Evolutionary conservation across 1,140 invertebrate species (phyloP), one percentile per base, ranked within the genome.

Genomic region (Penaeus chinensis): DNA sequence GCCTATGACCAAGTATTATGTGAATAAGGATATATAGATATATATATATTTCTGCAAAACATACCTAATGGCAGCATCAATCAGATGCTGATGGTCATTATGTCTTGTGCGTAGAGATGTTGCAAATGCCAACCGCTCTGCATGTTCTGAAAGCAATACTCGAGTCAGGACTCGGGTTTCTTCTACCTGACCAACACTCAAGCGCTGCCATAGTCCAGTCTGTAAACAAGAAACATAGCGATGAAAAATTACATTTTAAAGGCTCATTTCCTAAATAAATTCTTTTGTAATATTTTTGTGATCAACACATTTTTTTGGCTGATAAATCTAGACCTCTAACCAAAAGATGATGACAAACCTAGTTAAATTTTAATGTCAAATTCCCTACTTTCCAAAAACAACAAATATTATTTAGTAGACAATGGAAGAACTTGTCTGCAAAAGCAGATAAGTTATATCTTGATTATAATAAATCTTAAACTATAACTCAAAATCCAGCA

Each of bases 201-300:
- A 65, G 8, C 85, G 84, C 84, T 80, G 84, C 89, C 89, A 90
- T 54, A 90, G 76, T 8, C 89, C 87, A 24, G 82, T 90, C 89
- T 90, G 89, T 20, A 74, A 82, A 11, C 19, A 84, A 13, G 2
- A 16, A 54, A 65, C 19, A 60, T 77, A 32, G 2, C 47, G 19
- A 42, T 42, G 37, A 42, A 42, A 42, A 42, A 42, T 8, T 42
- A 5, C 37, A 42, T 42, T 42, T 42, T 42, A 42, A 42, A 4
- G 37, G 4, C 4, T 42, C 37, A 42, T 42, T 3, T 80, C 2
- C 54, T 80, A 60, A 24, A 47, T 54, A 54, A 13, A 54, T 16
- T 54, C 54, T 54, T 54, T 54, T 13, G 8, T 2, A 42, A 42
- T 42, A 7, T 42, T 7, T 42, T 42, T 42, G 2, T 42, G 37